Conservation (phyloP, 23 tunicate genomes). For the Diplosoma virens region DNA sequence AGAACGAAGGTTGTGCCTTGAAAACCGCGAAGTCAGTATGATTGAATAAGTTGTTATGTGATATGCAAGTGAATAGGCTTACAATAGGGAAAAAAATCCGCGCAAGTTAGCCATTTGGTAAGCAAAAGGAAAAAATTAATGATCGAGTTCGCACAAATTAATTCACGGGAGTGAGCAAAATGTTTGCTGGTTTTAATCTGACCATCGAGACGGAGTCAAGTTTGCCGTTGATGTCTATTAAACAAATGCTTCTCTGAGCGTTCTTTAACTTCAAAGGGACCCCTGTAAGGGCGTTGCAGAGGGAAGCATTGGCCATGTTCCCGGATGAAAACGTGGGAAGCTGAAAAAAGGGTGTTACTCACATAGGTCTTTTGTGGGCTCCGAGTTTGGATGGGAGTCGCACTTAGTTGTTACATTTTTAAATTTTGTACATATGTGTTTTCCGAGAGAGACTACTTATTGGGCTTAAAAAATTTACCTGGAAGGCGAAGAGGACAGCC, state of each 20-base stretch:
- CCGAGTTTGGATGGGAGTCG: background rate
- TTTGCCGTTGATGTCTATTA: background rate
- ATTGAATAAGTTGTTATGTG: too few species aligned
- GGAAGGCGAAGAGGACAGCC: constrained; percentile 29
- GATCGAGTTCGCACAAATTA: too few species aligned
- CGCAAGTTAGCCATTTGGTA: too few species aligned
- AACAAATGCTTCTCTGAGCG: constrained; percentile 18
- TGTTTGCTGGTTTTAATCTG: constrained; percentile 27
- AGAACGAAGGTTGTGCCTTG: too few species aligned
- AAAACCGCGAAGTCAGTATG: too few species aligned
- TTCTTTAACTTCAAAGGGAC: constrained; percentile 18
- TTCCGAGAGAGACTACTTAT: background rate
- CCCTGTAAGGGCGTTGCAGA: constrained; percentile 26
- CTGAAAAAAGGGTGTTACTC: background rate
- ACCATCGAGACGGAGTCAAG: constrained; percentile 29
- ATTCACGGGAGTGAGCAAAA: too few species aligned
- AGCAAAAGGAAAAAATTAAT: too few species aligned
- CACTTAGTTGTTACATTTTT: background rate
- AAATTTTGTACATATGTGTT: background rate
- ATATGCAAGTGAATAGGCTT: too few species aligned
- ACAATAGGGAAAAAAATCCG: too few species aligned
- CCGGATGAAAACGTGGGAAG: constrained; percentile 26
- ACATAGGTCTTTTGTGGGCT: background rate
- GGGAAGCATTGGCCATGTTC: constrained; percentile 3
- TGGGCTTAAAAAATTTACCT: constrained; percentile 13